Evolutionary conservation across 2,797 vertebrate species (phyloP), one percentile per base, ranked within the genome.

Genomic region (Erpetoichthys calabaricus): DNA sequence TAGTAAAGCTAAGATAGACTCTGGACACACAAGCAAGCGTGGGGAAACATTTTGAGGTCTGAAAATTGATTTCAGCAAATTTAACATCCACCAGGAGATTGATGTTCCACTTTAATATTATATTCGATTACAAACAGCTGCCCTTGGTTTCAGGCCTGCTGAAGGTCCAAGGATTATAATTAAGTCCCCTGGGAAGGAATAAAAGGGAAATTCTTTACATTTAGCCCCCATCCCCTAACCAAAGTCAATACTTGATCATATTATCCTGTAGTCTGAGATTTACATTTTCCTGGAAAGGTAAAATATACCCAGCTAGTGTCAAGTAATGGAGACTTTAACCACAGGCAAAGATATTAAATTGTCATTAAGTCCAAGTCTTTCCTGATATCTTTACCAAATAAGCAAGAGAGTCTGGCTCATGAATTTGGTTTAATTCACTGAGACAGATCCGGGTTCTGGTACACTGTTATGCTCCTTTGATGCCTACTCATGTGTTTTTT

Each of bases 321-420:
- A 47, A 53, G 42, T 47, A 49, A 57, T 62, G 10, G 57, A 54
- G 45, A 25, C 53, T 47, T 47, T 45, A 44, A n/a, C 49, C 44
- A 51, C 59, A 56, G 61, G 57, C 57, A 56, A 61, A 44, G 10
- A 44, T 61, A 45, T 10, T 55, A 62, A 50, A 51, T 59, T 59
- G 47, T 55, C 47, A 44, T 57, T 60, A 55, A 55, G 51, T 7
- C 55, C n/a, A n/a, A n/a, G 25, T 25, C 25, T 25, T 25, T 25
- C 25, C 1, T 25, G 25, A 25, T 25, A 25, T 25, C 25, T 25
- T 25, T 25, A 25, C 25, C 25, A 25, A 25, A 25, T 25, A 25
- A 25, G 25, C 25, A 25, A 25, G 25, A 25, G 25, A 25, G 25
- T 25, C 25, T 25, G 25, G 25, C 25, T 25, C 25, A 25, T 25